phyloP scores from a whole-genome alignment of 2,888 invertebrate species.

The Leptinotarsa tumamoca region DNA sequence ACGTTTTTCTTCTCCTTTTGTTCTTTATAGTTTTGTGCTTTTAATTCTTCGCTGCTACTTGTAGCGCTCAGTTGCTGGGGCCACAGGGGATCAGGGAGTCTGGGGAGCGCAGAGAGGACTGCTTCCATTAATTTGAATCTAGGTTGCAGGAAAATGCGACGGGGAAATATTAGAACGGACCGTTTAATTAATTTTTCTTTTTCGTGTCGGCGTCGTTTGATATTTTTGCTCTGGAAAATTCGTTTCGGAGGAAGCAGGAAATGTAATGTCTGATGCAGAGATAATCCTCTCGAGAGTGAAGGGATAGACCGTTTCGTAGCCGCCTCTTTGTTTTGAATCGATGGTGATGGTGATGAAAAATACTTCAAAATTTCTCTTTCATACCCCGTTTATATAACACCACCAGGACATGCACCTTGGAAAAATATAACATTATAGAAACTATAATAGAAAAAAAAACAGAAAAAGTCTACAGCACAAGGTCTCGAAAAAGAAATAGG shows the following conservation, averaged over 20 bases:
- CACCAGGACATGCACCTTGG: too few species aligned
- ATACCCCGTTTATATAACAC: too few species aligned
- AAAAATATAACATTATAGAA: too few species aligned
- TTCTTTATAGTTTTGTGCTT: conserved; percentile 11
- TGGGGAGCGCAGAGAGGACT: background rate
- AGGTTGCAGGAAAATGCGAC: conserved; percentile 17
- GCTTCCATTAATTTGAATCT: conserved; percentile 9
- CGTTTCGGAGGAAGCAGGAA: background rate
- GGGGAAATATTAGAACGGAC: conserved; percentile 12
- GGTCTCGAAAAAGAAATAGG: too few species aligned
- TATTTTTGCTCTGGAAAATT: background rate
- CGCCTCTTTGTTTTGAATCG: background rate
- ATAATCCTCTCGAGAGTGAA: too few species aligned
- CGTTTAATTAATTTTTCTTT: conserved; percentile 10
- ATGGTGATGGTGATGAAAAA: too few species aligned
- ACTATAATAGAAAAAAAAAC: too few species aligned
- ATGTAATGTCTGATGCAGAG: too few species aligned
- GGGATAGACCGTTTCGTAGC: too few species aligned
- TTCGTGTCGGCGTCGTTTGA: background rate
- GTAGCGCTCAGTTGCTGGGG: conserved; percentile 1
- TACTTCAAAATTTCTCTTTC: too few species aligned
- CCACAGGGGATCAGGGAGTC: background rate
- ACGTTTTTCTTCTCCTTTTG: conserved; percentile 21
- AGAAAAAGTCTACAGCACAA: too few species aligned
- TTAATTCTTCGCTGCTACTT: conserved; percentile 10